Conservation (phyloP, 2,888 invertebrate species). For the Protonemura montana region DNA sequence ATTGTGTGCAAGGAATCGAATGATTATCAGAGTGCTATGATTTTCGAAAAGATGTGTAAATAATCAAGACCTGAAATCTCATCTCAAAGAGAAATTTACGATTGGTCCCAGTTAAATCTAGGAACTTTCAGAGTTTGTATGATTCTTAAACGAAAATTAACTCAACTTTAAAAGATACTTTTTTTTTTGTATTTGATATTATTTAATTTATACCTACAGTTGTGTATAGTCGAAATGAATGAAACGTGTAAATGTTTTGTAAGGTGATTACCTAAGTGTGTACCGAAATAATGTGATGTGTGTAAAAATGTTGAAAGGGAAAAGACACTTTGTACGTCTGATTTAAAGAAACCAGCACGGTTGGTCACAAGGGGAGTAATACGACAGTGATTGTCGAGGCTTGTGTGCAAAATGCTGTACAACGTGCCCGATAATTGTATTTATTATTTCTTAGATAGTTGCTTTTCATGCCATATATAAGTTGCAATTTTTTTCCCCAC, state of each 20-base stretch:
- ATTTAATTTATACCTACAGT: constrained; percentile 12
- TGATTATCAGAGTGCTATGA: neutral
- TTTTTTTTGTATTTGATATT: neutral
- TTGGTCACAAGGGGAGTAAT: neutral
- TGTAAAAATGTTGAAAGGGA: neutral
- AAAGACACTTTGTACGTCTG: neutral
- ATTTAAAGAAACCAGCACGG: neutral
- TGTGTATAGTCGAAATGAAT: neutral
- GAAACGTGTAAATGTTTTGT: neutral
- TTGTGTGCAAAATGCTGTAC: neutral
- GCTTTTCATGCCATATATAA: neutral
- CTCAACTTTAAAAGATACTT: neutral
- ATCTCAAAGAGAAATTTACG: neutral
- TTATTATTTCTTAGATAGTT: constrained; percentile 1
- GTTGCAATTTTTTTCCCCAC: neutral
- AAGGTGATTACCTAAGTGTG: neutral
- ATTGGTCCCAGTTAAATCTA: neutral
- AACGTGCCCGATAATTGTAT: neutral
- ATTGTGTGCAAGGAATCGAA: neutral
- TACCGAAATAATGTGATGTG: constrained; percentile 12
- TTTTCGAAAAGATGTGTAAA: neutral
- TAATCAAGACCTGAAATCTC: neutral
- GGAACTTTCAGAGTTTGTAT: neutral
- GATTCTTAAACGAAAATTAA: neutral
- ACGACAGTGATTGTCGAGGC: neutral